Conservation (phyloP, 92 coral and sea anemone species). For the Metridium senile region DNA sequence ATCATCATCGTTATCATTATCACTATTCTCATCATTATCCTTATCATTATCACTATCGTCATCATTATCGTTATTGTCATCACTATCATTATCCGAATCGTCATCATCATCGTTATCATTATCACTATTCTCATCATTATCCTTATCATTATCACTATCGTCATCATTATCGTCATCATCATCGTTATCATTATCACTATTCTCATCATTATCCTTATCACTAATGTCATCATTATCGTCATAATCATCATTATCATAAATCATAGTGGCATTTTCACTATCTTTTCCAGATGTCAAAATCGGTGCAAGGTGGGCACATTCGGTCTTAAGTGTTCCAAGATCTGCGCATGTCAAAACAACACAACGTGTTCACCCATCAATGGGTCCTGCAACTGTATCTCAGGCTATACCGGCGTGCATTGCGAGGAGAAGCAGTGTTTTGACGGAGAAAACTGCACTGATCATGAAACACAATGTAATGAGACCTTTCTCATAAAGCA, state of each 20-base stretch:
- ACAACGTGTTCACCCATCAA: constrained; percentile 74
- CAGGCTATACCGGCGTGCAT: constrained; percentile 76
- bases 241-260: background rate
- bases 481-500: constrained; percentile 28
- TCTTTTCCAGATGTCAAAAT: constrained; percentile 49
- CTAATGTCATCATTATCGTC: background rate
- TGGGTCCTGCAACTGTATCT: constrained; percentile 80
- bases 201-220: too few relatives aligned
- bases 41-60: background rate
- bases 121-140: background rate
- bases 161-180: background rate
- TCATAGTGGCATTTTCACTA: background rate
- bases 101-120: background rate
- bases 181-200: too few relatives aligned
- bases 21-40: background rate
- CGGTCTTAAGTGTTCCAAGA: constrained; percentile 54
- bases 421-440: constrained; percentile 70
- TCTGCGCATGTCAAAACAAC: constrained; percentile 68
- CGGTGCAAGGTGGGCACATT: constrained; percentile 60
- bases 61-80: background rate
- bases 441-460: constrained; percentile 40
- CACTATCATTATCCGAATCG: too few relatives aligned
- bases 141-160: background rate
- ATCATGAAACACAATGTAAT: constrained; percentile 71
- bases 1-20: background rate